These are phyloP conservation scores for Brachionus angularis DNA, from an alignment of 1,140 invertebrate species.

Conservation along the genomic window DNA sequence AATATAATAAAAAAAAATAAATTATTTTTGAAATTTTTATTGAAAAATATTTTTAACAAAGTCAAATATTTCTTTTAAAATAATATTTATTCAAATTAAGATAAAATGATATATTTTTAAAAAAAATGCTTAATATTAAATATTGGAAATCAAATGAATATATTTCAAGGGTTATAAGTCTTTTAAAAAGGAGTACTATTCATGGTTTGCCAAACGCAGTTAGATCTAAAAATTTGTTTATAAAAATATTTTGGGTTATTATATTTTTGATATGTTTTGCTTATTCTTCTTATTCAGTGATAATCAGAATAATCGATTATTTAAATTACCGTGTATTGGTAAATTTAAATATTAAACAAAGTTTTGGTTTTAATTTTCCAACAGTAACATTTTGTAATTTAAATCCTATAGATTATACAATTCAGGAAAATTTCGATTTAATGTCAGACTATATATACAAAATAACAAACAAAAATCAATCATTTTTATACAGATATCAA, in stretches of 20 bases:
- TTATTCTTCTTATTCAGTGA: background rate
- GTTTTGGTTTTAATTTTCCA: background rate
- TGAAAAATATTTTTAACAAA: no score
- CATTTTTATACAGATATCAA: background rate
- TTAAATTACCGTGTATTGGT: background rate
- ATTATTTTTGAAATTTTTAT: no score
- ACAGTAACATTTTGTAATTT: constrained; percentile 28
- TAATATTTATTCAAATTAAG: no score
- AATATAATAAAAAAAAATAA: no score
- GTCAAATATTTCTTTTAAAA: no score
- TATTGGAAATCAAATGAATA: background rate
- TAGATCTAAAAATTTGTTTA: background rate
- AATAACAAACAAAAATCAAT: background rate
- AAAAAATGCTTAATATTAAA: no score
- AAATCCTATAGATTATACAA: constrained; percentile 13
- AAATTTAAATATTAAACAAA: background rate
- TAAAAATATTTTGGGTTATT: constrained; percentile 12
- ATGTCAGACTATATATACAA: background rate
- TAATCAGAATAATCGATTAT: background rate
- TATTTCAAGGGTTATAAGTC: background rate
- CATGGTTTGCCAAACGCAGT: background rate
- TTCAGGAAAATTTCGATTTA: background rate
- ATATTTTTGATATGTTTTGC: background rate
- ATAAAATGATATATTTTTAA: no score
- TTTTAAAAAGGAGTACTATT: background rate